Base-by-base conservation (phyloP, 2,797 vertebrate species). In the Sebastes vulpes region DNA sequence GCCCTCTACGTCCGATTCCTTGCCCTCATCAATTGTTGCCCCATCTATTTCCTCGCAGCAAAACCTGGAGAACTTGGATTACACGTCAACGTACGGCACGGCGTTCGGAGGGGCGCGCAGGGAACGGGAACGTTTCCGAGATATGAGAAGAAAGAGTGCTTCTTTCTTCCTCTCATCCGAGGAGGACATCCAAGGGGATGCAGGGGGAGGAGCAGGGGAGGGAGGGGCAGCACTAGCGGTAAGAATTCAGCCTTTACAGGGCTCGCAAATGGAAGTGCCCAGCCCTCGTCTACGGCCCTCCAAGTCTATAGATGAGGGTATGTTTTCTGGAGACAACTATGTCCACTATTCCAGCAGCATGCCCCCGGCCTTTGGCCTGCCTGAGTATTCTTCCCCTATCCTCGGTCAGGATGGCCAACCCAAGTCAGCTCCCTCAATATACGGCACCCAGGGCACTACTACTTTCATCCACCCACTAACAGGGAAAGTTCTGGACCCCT, bases 401-500 rank as follows among this genome's bases (percentile, higher is more conserved):
- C 83, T 92, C 10, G 72, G 89, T 67, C 96, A 95, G 52, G 94
- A 95, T 54, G 94, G 95, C 52, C 96, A 95, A 71, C 95, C 96
- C 18, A 96, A 92, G 68, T 94, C 94, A 0, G 94, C 95, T 50
- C 95, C 95, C 12, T 93, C 93, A 8, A 72, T 94, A 80, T 95
- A 92, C 2, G 93, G 95, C 20, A 54, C 76, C n/a, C 95, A 96
- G 75, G 83, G 92, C 21, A 79, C 95, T 23, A 96, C 96, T 8
- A 97, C 97, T 25, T 98, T 98, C 85, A 97, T 98, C 72, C 97
- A 98, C 87, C 98, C 98, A 11, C 96, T 98, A 60, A 98, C 98
- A 0, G 98, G 98, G 61, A 98, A 98, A 89, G 96, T 98, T 76
- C 91, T 98, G 9, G 98, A 98, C 78, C 98, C 98, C 1, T 96